Evolutionary conservation across 1,140 invertebrate genomes (phyloP), one percentile per base, ranked within the genome.

Genomic region (Lepidurus packardi): DNA sequence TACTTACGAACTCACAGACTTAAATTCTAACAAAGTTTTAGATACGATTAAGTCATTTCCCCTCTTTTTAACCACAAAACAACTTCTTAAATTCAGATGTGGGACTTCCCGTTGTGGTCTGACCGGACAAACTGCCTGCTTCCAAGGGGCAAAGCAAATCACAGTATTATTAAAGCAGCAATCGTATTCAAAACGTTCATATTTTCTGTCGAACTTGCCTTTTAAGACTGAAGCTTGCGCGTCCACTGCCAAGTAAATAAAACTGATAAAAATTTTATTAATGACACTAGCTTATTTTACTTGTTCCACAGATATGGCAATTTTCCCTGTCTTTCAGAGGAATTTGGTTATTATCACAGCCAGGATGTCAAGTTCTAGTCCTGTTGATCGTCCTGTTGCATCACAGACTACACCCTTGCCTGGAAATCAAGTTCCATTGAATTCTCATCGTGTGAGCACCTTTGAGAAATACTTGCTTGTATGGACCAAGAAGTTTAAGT

Each of bases 401-500:
- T 47, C 45, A 65, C 53, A 65, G 21, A 13, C 53, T 21, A 0
- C 53, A 21, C 53, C 53, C 21, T 1, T 65, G 16, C 53, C 53
- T n/a, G 53, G 21, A 16, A 65, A 16, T 21, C 53, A 65, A 21
- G 53, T 21, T n/a, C 53, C 53, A 13, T 65, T 16, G n/a, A 9
- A 78, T 8, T 8, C 45, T 24, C 79, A 80, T 65, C 75, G 73
- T 9, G 79, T 80, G 0, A 80, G 74, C 43, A 42, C 9, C 6
- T 25, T 80, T 43, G 79, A 80, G 5, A 80, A 73, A 24, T 80
- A 80, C 75, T 34, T 80, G 53, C 79, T 80, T 9, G 79, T 80
- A 24, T 80, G 76, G 73, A 80, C 76, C 3, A 80, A 80, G 74
- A 65, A 74, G n/a, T 80, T 80, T 24, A 65, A 73, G 24, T 78